Base-by-base conservation (phyloP, 2,888 invertebrate genomes). In the Leptopilina syphax region DNA sequence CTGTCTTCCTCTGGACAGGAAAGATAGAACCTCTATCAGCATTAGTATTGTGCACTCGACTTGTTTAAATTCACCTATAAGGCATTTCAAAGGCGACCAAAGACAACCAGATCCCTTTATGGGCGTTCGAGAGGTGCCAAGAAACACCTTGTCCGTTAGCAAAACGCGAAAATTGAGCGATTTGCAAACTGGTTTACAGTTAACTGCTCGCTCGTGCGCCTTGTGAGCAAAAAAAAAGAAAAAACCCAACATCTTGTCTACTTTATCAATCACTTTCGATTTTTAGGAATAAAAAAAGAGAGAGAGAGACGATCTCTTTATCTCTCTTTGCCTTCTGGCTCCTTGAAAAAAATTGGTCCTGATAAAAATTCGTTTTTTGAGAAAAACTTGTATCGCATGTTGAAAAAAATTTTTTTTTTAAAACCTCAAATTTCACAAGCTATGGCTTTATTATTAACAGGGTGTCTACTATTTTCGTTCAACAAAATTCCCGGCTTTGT, bases 91-190 rank as follows among this genome's bases (percentile, higher is more conserved):
- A 82, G 81, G 65, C 77, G 79, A 85, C 44, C 73, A 27, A 77
- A 80, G 83, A 77, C 78, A 24, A 73, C 73, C 77, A 47, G 65
- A 84, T 73, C 70, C 73, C 86, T 86, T 84, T 86, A 86, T 85
- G 84, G 63, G 82, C 83, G 65, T 73, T 76, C 65, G 77, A 60
- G 84, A 86, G 85, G 86, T 85, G 87, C 83, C 81, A 84, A 83
- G 84, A 84, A 84, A 84, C 84, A 85, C 84, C 86, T 85, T 82
- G 82, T 78, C 66, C 68, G 77, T 65, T 65, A 67, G 79, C 67
- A 70, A 68, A 80, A 66, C 18, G 82, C 83, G 83, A 82, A 84
- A 85, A 85, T 85, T 84, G 82, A 84, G 83, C 84, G 82, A 85
- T 85, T 85, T 84, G 79, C 81, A 77, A 83, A 85, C 84, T 82